These are phyloP conservation scores for Heloderma charlesbogerti DNA, from an alignment of 2,113 vertebrate species.

Conservation along the genomic window DNA sequence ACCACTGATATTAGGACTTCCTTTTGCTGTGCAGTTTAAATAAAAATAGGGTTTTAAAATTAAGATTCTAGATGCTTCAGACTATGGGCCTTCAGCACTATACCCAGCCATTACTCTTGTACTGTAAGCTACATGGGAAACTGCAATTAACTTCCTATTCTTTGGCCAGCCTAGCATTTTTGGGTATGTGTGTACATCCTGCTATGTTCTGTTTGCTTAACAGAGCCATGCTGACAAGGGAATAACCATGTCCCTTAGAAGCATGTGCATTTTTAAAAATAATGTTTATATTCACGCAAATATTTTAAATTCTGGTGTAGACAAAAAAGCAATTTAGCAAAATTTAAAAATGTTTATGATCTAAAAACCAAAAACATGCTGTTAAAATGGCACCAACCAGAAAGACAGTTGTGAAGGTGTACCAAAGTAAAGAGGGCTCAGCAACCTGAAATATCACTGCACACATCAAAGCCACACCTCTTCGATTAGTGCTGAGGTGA, in stretches of 20 bases:
- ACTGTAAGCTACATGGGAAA: not conserved
- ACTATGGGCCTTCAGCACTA: too few relatives aligned
- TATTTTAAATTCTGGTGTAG: not conserved
- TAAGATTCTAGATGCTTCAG: not conserved
- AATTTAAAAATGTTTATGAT: not conserved
- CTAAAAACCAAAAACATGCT: not conserved
- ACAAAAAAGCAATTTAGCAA: not conserved
- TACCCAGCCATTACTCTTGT: not conserved
- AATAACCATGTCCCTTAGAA: not conserved
- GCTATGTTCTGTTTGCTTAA: not conserved
- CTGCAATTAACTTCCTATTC: not conserved
- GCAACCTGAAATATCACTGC: not conserved
- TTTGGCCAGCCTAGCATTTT: accelerated
- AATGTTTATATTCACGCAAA: not conserved
- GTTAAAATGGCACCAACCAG: not conserved
- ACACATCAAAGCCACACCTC: not conserved
- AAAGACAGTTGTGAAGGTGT: not conserved
- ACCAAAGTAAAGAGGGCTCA: not conserved
- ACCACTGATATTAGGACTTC: not conserved
- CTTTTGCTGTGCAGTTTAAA: not conserved
- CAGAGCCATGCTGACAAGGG: not conserved
- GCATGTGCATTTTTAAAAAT: not conserved
- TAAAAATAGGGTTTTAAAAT: not conserved
- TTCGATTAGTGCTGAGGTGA: not conserved
- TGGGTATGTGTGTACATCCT: not conserved